Conservation (phyloP, 2,113 vertebrate species). For the Rhagologus leucostigma region DNA sequence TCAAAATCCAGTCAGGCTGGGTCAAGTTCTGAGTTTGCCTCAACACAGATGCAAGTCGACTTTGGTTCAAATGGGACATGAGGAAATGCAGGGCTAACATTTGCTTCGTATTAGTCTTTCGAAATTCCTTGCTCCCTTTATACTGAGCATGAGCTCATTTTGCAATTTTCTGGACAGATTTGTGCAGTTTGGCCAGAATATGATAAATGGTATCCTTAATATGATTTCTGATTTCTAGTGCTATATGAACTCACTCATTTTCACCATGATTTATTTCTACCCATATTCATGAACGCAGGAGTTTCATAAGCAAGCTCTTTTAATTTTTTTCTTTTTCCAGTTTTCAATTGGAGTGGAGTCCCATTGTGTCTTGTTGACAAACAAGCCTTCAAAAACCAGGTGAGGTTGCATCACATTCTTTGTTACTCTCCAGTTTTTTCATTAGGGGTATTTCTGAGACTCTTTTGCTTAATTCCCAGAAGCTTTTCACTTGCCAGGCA, state of each 20-base stretch:
- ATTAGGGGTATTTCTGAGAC: neutral
- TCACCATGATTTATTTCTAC: neutral
- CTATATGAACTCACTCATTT: neutral
- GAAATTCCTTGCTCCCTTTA: neutral
- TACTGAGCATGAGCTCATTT: neutral
- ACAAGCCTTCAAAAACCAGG: neutral
- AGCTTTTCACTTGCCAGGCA: neutral
- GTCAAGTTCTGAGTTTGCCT: neutral
- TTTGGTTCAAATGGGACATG: neutral
- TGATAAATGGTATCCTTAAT: neutral
- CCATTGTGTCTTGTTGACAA: neutral
- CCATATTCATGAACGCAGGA: neutral
- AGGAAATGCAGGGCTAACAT: neutral
- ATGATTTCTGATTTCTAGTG: neutral
- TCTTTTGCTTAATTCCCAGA: neutral
- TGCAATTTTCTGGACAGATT: constrained; percentile 16
- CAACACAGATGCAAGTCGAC: neutral
- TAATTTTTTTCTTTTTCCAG: too few relatives aligned
- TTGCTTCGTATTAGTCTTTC: neutral
- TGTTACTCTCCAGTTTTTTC: neutral
- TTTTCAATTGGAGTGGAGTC: neutral
- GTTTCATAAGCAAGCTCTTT: neutral
- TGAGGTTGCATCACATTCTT: neutral
- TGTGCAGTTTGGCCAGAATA: neutral
- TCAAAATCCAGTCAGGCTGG: neutral